A percentile compares a stretch with the other conserved stretches of the same genome.
Conservation (phyloP, 2,888 invertebrate genomes). For the Aproaerema taeniolella region DNA sequence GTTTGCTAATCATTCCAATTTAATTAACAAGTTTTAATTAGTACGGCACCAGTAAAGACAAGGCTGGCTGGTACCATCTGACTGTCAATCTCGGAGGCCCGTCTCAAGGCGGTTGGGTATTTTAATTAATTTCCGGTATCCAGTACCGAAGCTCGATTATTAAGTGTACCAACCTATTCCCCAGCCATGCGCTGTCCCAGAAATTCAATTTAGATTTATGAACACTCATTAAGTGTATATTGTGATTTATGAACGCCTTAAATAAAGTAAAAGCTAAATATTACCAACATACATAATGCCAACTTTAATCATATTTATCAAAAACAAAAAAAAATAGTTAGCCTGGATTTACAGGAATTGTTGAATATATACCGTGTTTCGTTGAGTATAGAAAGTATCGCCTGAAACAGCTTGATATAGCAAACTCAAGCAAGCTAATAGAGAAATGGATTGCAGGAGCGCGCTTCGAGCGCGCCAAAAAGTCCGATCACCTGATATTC, state of each 20-base stretch:
- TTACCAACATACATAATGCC: too few species aligned
- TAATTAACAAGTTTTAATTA: conserved; percentile 45
- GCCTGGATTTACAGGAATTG: too few species aligned
- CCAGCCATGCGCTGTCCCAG: conserved; percentile 13
- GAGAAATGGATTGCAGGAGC: neutral
- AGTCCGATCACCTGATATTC: neutral
- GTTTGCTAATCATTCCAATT: too few species aligned
- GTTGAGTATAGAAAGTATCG: too few species aligned
- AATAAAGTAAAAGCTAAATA: neutral
- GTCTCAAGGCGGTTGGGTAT: conserved; percentile 42
- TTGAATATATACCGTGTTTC: too few species aligned
- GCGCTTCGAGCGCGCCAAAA: neutral
- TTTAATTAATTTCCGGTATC: conserved; percentile 54
- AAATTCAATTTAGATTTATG: conserved; percentile 15
- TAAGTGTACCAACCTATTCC: conserved; percentile 18
- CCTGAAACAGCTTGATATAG: too few species aligned
- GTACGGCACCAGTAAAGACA: too few species aligned
- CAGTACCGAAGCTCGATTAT: conserved; percentile 28
- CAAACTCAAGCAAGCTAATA: too few species aligned
- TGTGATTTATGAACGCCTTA: conserved; percentile 1
- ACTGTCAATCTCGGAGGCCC: conserved; percentile 46
- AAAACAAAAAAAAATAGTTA: too few species aligned
- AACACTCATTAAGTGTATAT: conserved; percentile 5
- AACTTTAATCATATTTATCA: too few species aligned
- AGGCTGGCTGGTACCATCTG: too few species aligned